Evolutionary conservation across 1,140 invertebrate genomes (phyloP), one percentile per base, ranked within the genome.

Genomic region (Drosophila melanica): DNA sequence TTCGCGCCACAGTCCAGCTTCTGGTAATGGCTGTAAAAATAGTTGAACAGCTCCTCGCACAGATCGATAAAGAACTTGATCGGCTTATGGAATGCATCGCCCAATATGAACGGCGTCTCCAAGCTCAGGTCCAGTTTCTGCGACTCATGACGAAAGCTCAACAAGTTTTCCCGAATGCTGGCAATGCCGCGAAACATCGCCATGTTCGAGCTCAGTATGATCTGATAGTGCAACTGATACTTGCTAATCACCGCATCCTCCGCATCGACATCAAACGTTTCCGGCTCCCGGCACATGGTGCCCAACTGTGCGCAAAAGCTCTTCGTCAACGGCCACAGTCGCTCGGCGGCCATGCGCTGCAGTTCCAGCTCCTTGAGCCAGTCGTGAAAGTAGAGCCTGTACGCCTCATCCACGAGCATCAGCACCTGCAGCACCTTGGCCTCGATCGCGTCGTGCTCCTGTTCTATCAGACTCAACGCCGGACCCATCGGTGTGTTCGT

Each of bases 31-130:
- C 68, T 54, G 37, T 77, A 50, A 18, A 91, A 85, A 27, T 80
- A 91, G 5, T 75, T 71, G 18, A 91, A 91, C 9, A 91, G 4
- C 33, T 91, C 86, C 6, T 89, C 75, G 14, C 75, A 69, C 33
- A 91, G 42, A 2, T 80, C 72, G 0, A 91, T 74, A 12, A 79
- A 91, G 63, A 86, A 91, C 27, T 59, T 37, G 27, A 91, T 77
- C 1, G 90, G 90, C 47, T 90, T 90, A 57, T 91, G 90, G 3
- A 82, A 89, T 0, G 69, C 37, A 16, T 91, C 90, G 23, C 90
- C 90, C 30, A 53, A 1, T 1, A 89, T 66, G 3, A 91, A 71
- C 0, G 78, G 53, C 0, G 63, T 70, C 16, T 80, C 57, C 2
- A 53, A 23, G 0, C 20, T 39, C 35, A 70, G 8, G 33, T 91